phyloP scores from a whole-genome alignment of 2,797 vertebrate genomes.

The Hoplostethus mediterraneus region DNA sequence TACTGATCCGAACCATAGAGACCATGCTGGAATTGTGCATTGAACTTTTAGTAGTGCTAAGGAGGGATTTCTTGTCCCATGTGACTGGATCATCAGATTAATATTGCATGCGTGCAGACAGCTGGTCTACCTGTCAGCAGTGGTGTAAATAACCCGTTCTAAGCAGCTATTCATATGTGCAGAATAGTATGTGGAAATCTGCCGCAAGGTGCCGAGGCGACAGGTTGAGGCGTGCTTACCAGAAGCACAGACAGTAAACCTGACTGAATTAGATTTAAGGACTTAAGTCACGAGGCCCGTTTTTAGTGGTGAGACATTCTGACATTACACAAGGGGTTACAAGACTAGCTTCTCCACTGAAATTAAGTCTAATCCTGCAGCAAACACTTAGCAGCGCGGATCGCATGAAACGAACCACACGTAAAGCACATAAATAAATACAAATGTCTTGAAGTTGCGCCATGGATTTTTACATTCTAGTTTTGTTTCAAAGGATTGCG shows the following conservation, averaged over 20 bases:
- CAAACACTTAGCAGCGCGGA: constrained; percentile 19
- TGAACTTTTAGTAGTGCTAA: constrained; percentile 31
- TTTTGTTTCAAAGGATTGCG: neutral
- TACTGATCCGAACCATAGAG: constrained; percentile 79
- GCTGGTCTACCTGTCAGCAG: constrained; percentile 50
- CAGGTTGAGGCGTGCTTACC: constrained; percentile 66
- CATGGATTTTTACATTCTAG: constrained; percentile 3
- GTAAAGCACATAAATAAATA: constrained; percentile 33
- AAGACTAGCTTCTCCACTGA: constrained; percentile 8
- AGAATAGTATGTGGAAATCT: constrained; percentile 43
- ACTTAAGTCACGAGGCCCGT: constrained; percentile 25
- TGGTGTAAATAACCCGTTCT: constrained; percentile 51
- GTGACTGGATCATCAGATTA: constrained; percentile 40
- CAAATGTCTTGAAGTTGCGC: constrained; percentile 22
- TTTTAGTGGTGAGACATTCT: constrained; percentile 52
- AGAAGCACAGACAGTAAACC: constrained; percentile 49
- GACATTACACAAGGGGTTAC: constrained; percentile 32
- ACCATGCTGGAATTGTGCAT: constrained; percentile 60
- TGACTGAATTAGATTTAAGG: constrained; percentile 32
- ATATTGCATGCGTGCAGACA: constrained; percentile 43
- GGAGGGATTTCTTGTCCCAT: neutral
- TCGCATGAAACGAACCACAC: constrained; percentile 28
- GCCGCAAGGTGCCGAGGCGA: constrained; percentile 58
- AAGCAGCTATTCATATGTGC: constrained; percentile 30
- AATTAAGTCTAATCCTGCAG: constrained; percentile 31